Evolutionary conservation across 2,888 invertebrate genomes (phyloP).

Genomic region (Torymus aiolomorphi): DNA sequence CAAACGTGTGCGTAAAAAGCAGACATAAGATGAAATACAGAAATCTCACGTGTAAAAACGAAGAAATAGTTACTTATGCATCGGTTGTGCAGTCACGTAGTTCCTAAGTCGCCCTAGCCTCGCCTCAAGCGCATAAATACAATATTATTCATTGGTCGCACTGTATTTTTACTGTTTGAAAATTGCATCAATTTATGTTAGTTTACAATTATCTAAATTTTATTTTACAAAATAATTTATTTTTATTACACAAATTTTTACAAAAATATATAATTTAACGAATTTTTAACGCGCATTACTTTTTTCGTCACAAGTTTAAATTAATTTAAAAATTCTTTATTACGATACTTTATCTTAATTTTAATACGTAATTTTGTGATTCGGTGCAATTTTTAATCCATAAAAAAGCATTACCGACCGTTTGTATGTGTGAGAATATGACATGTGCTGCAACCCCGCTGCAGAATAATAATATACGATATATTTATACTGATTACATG

Average conservation of each 20-base stretch:
- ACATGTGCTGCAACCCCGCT: slow-evolving; percentile 59
- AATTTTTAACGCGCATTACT: too few species aligned
- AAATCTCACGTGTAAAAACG: slow-evolving; percentile 61
- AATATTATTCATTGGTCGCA: slow-evolving; percentile 43
- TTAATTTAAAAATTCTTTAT: background rate
- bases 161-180: slow-evolving; percentile 35
- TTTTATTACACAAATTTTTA: background rate
- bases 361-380: background rate
- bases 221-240: too few species aligned
- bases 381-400: slow-evolving; percentile 38
- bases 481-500: slow-evolving; percentile 75
- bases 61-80: slow-evolving; percentile 74
- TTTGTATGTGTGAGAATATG: slow-evolving; percentile 60
- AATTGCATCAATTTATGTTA: slow-evolving; percentile 30
- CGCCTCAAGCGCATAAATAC: slow-evolving; percentile 71
- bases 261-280: background rate
- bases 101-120: slow-evolving; percentile 76
- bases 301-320: too few species aligned
- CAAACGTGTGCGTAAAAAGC: slow-evolving; percentile 31
- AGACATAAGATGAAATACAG: slow-evolving; percentile 47
- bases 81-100: slow-evolving; percentile 76
- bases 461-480: slow-evolving; percentile 73
- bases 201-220: background rate
- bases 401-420: slow-evolving; percentile 34
- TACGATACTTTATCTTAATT: background rate